A percentile compares a stretch with the other conserved stretches of the same genome.
Conservation (phyloP, 2,113 vertebrate species). For the Rhynchomys soricoides region DNA sequence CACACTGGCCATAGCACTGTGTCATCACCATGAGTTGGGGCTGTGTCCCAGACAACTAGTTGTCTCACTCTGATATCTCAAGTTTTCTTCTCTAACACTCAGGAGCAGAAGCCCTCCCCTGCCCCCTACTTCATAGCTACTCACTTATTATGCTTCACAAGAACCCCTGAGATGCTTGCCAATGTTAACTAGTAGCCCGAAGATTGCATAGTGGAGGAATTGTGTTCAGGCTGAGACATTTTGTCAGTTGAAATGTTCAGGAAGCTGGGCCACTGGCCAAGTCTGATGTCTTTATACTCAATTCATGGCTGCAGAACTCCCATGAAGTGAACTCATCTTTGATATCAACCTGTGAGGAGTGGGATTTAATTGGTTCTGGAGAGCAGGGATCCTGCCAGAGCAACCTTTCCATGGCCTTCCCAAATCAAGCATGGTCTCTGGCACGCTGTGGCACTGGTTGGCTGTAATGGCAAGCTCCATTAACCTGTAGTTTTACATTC, state of each 20-base stretch:
- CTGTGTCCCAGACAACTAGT: conserved; percentile 27
- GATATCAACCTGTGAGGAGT: conserved; percentile 19
- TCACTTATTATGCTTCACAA: conserved; percentile 70
- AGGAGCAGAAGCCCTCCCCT: conserved; percentile 42
- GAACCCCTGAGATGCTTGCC: conserved; percentile 57
- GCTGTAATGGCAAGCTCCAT: background rate
- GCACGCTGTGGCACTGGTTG: background rate
- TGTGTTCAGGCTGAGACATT: conserved; percentile 76
- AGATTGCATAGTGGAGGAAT: conserved; percentile 75
- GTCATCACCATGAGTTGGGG: background rate
- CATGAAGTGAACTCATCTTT: conserved; percentile 70
- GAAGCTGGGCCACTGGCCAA: conserved; percentile 76
- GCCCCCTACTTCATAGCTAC: conserved; percentile 6
- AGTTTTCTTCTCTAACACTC: background rate
- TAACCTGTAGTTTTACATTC: conserved; percentile 53
- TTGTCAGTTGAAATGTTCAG: conserved; percentile 74
- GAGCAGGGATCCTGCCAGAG: background rate
- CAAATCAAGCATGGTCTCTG: conserved; percentile 1
- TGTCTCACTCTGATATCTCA: conserved; percentile 1
- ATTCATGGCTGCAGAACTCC: conserved; percentile 71
- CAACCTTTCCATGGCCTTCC: background rate
- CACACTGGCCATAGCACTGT: background rate
- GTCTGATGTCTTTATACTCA: conserved; percentile 72
- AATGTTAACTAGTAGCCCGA: conserved; percentile 62
- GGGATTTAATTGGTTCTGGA: conserved; percentile 56